Evolutionary conservation across 2,888 invertebrate species (phyloP).

Genomic region (Drosophila buzzatii): DNA sequence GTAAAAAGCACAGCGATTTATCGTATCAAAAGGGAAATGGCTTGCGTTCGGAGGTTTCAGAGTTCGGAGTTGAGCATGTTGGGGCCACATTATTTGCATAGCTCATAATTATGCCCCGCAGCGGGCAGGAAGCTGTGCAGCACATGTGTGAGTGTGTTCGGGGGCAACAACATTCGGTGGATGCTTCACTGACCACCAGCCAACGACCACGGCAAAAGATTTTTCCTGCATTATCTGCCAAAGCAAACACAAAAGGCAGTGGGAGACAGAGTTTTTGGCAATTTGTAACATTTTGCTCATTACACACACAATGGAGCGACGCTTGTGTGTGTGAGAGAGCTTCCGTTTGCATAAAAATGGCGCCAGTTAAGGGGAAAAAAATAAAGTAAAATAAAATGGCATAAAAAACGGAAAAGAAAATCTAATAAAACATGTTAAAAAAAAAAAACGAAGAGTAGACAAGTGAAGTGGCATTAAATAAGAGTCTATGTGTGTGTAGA

Average conservation of each 20-base stretch:
- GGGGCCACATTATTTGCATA: conserved; percentile 65
- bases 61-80: conserved; percentile 2
- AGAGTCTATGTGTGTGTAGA: background rate
- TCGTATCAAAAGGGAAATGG: background rate
- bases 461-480: conserved; percentile 63
- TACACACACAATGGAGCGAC: conserved; percentile 43
- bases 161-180: conserved; percentile 4
- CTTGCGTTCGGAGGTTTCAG: background rate
- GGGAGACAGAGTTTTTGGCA: conserved; percentile 64
- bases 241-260: conserved; percentile 37
- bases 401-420: conserved; percentile 35
- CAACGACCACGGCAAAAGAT: conserved; percentile 59
- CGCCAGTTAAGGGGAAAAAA: conserved; percentile 57
- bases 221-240: conserved; percentile 67
- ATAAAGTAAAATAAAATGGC: conserved; percentile 15
- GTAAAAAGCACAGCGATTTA: conserved; percentile 20
- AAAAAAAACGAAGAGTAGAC: conserved; percentile 50
- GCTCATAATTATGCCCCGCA: conserved; percentile 71
- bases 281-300: conserved; percentile 78
- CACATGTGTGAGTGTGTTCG: background rate
- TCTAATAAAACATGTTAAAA: conserved; percentile 77
- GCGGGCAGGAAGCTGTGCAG: conserved; percentile 14
- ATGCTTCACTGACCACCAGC: conserved; percentile 21
- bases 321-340: conserved; percentile 30
- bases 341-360: conserved; percentile 74